Evolutionary conservation across 2,888 invertebrate species (phyloP).

Genomic region (Drosophila tanythrix): DNA sequence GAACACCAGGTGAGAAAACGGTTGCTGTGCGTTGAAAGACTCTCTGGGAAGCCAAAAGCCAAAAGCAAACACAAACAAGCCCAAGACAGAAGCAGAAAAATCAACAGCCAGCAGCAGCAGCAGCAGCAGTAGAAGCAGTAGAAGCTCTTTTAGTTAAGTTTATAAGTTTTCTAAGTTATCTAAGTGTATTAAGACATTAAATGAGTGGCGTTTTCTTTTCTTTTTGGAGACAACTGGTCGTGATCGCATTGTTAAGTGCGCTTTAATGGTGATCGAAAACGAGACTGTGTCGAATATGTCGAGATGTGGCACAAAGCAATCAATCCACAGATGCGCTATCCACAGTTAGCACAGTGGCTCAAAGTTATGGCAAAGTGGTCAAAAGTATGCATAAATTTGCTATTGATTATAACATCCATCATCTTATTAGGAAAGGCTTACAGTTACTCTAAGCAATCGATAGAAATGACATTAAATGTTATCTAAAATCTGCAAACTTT

Average conservation of each 20-base stretch:
- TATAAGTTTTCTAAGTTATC: constrained; percentile 23
- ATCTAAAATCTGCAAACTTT: background rate
- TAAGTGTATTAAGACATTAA: constrained; percentile 51
- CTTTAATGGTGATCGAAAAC: constrained; percentile 43
- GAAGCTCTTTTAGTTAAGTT: constrained; percentile 67
- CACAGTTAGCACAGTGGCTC: constrained; percentile 19
- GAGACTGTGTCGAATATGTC: constrained; percentile 38
- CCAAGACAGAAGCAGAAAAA: constrained; percentile 48
- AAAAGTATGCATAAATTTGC: background rate
- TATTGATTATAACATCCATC: background rate
- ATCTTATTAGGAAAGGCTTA: no score
- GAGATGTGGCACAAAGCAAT: constrained; percentile 29
- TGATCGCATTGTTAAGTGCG: constrained; percentile 57
- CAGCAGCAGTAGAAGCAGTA: constrained; percentile 22
- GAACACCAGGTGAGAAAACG: constrained; percentile 75
- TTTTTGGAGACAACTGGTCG: constrained; percentile 58
- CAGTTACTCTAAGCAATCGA: background rate
- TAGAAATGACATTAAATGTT: background rate
- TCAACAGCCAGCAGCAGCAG: constrained; percentile 42
- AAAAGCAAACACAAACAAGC: constrained; percentile 47
- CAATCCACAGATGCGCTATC: constrained; percentile 22
- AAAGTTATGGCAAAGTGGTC: background rate
- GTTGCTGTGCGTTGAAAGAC: constrained; percentile 37
- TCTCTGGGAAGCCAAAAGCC: constrained; percentile 41
- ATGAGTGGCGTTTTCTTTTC: constrained; percentile 17